Conservation (phyloP, 2,797 vertebrate species). For the Lophius americanus region DNA sequence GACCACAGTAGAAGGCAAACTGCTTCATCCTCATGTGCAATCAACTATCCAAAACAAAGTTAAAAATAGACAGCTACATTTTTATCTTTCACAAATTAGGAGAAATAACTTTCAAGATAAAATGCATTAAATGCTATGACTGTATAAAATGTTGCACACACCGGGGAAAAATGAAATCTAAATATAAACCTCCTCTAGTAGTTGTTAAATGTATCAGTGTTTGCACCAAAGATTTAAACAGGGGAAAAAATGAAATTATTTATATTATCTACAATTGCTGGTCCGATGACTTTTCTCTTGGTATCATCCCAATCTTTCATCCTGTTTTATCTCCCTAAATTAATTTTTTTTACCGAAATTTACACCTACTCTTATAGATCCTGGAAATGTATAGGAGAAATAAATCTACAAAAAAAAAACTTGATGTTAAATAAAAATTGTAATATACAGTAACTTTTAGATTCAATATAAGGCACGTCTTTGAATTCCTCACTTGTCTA, state of each 20-base stretch:
- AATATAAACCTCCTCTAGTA: slow-evolving; percentile 37
- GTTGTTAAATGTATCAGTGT: slow-evolving; percentile 46
- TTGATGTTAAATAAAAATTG: slow-evolving; percentile 12
- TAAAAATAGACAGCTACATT: slow-evolving; percentile 4
- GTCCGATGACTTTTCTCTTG: slow-evolving; percentile 6
- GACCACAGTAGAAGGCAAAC: slow-evolving; percentile 16
- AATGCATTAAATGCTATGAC: slow-evolving; percentile 27
- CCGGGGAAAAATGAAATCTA: slow-evolving; percentile 15
- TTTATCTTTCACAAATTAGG: not conserved
- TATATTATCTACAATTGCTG: slow-evolving; percentile 1
- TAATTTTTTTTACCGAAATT: not conserved
- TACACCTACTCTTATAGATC: slow-evolving; percentile 11
- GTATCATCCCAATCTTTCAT: not conserved
- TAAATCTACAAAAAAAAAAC: not conserved
- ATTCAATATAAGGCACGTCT: slow-evolving; percentile 69
- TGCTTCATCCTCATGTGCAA: slow-evolving; percentile 8
- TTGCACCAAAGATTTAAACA: slow-evolving; percentile 14
- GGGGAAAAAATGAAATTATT: slow-evolving; percentile 23
- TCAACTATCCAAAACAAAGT: slow-evolving; percentile 6
- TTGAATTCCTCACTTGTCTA: slow-evolving; percentile 11
- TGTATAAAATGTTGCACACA: slow-evolving; percentile 21
- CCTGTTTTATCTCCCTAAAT: slow-evolving; percentile 4
- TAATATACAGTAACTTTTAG: slow-evolving; percentile 19
- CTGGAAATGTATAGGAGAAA: not conserved
- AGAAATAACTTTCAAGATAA: not conserved